Conservation (phyloP, 2,797 vertebrate species). For the Carapus acus region DNA sequence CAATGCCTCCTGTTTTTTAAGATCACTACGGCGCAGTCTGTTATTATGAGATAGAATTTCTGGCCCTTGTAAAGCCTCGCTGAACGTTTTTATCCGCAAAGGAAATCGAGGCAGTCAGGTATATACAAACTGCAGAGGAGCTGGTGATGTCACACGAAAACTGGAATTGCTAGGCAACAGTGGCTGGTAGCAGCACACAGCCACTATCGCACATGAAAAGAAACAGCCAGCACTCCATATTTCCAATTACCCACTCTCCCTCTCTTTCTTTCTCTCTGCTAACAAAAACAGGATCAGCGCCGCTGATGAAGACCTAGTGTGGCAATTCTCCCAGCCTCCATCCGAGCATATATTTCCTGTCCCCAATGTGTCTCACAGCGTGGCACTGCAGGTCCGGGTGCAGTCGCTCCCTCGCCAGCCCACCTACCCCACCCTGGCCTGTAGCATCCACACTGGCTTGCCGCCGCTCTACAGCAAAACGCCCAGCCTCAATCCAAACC, state of each 20-base stretch:
- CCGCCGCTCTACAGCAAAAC: constrained; percentile 69
- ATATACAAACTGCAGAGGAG: no score
- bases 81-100: no score
- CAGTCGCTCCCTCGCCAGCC: constrained; percentile 96
- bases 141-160: no score
- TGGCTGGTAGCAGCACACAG: no score
- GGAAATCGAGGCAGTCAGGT: no score
- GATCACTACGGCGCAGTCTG: no score
- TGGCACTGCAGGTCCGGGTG: constrained; percentile 93
- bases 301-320: constrained; percentile 88
- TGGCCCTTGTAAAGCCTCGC: no score
- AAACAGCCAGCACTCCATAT: not conserved
- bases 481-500: constrained; percentile 55
- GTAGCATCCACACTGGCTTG: constrained; percentile 88
- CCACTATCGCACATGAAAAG: no score
- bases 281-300: constrained; percentile 89
- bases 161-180: no score
- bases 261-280: constrained; percentile 16
- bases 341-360: constrained; percentile 94
- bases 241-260: not conserved
- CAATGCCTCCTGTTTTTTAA: no score
- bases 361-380: constrained; percentile 92
- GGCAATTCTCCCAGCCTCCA: constrained; percentile 92
- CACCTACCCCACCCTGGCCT: constrained; percentile 88
- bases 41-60: no score